Base-by-base conservation (phyloP, 2,797 vertebrate genomes). In the Hephaestus fuliginosus region DNA sequence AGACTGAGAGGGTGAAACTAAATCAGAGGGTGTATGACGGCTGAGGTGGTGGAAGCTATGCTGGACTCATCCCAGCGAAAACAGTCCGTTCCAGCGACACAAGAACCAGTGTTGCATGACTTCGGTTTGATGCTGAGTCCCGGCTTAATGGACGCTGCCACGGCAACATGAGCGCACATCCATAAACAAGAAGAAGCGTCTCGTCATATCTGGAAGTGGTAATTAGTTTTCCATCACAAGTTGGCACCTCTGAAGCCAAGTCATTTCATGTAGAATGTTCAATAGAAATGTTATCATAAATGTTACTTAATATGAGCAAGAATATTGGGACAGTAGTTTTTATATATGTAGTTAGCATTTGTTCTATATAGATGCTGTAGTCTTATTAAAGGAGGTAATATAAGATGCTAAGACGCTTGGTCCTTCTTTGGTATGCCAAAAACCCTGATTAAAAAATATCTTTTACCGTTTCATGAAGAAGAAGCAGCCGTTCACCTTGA, bases 31-130 rank as follows among this genome's bases (percentile, higher is more conserved):
- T 18, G 22, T 28, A 0, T 33, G 80, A 69, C 9, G 60, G 22
- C 74, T 43, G 56, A 74, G 46, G 61, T 20, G 55, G 33, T 58
- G 78, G 76, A 77, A 75, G 58, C 36, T 46, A 86, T 85, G 80
- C 48, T 85, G 85, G 80, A 82, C 76, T 76, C 57, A 28, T 46
- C 46, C 80, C 89, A 89, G 70, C 51, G 68, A 52, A 82, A 88
- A 72, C 72, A 80, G 52, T 36, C 64, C 66, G 69, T 62, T 68
- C 72, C 51, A 25, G 63, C 28, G 1, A 82, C 68, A 71, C 41
- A 75, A 41, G 73, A 81, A 33, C 36, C 18, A n/a, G 71, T 48
- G 48, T 57, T 39, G 15, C 22, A 33, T 69, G 57, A 68, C 60
- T 63, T 48, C 22, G 28, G 52, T 51, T 67, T 73, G 48, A 53